Evolutionary conservation across 2,888 invertebrate genomes (phyloP).

Genomic region (Patella ulyssiponensis): DNA sequence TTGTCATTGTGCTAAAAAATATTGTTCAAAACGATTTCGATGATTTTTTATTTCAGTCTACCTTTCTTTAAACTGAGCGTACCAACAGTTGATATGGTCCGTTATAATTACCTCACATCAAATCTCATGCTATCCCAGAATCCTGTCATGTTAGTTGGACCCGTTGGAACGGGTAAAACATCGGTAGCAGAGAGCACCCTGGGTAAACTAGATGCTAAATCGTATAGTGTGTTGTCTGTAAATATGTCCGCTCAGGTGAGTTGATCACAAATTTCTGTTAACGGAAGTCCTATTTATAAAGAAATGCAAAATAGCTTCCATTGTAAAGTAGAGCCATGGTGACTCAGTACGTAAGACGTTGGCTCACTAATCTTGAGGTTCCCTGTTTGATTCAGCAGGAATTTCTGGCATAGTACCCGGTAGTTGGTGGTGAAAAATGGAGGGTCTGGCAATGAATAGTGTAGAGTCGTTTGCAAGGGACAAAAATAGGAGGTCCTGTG

Average conservation of each 20-base stretch:
- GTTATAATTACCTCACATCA: constrained; percentile 83
- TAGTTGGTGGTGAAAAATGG: not conserved
- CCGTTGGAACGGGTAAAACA: constrained; percentile 88
- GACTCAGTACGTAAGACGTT: not conserved
- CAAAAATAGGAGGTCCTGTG: not conserved
- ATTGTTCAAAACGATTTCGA: no score
- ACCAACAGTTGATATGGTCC: constrained; percentile 89
- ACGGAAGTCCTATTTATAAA: not conserved
- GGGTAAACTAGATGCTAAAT: constrained; percentile 75
- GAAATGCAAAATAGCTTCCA: not conserved
- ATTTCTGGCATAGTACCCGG: not conserved
- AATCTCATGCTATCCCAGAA: constrained; percentile 78
- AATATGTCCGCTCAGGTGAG: constrained; percentile 88
- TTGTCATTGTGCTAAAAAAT: no score
- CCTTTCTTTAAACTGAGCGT: constrained; percentile 89
- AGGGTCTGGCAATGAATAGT: not conserved
- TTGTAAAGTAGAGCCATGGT: not conserved
- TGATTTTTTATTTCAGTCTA: constrained; percentile 73
- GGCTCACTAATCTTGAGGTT: not conserved
- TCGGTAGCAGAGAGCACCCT: constrained; percentile 83
- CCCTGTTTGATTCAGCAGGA: no score
- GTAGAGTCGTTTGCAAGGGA: not conserved
- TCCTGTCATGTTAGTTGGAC: constrained; percentile 85
- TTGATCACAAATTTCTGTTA: not conserved
- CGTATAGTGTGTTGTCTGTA: constrained; percentile 81